Percentiles rank a stretch among this genome's conserved stretches.
Conservation (phyloP, 2,888 invertebrate species). For the Troilus luridus region DNA sequence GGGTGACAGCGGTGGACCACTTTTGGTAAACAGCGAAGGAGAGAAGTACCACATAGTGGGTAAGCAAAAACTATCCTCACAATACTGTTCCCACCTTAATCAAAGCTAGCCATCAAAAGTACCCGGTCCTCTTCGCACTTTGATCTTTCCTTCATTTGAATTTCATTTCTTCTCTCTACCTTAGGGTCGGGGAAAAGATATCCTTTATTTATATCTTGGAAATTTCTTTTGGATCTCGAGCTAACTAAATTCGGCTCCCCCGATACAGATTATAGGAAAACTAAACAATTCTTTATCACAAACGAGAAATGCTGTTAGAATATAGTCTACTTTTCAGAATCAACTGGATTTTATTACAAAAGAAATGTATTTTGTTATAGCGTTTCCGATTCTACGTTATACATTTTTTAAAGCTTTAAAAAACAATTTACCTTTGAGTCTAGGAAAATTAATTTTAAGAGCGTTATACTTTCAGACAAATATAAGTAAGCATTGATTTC, state of each 20-base stretch:
- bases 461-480: not conserved
- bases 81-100: not conserved
- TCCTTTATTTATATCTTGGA: conserved; percentile 34
- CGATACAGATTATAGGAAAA: not conserved
- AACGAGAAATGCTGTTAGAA: not conserved
- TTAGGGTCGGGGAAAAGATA: not conserved
- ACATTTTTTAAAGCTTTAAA: not conserved
- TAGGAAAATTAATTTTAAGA: not conserved
- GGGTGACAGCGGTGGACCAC: conserved; percentile 89
- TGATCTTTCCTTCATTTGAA: conserved; percentile 40
- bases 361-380: not conserved
- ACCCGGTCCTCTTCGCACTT: not conserved
- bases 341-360: not conserved
- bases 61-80: conserved; percentile 68
- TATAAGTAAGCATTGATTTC: not conserved
- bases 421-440: not conserved
- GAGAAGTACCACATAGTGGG: conserved; percentile 86
- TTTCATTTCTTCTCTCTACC: not conserved
- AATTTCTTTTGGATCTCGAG: not conserved
- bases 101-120: not conserved
- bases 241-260: not conserved
- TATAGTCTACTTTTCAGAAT: not conserved
- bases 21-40: conserved; percentile 79
- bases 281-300: not conserved
- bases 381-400: not conserved